phyloP scores from a whole-genome alignment of 2,888 invertebrate species.

The Drosophila hamatofila region DNA sequence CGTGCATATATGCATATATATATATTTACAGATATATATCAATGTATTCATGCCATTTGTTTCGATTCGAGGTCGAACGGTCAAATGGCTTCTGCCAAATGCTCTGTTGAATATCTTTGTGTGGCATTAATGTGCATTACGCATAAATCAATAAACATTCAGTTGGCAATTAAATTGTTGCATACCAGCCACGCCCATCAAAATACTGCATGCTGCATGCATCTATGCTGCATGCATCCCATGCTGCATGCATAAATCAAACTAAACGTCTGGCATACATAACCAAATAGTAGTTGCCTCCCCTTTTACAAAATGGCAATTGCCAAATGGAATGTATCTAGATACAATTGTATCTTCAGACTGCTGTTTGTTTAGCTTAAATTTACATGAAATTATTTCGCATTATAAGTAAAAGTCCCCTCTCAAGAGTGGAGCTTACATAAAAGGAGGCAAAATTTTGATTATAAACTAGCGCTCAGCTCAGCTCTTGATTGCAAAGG shows the following conservation, averaged over 20 bases:
- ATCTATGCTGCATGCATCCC: neutral
- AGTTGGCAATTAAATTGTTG: slow-evolving; percentile 70
- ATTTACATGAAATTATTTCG: slow-evolving; percentile 67
- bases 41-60: slow-evolving; percentile 8
- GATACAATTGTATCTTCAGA: slow-evolving; percentile 13
- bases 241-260: slow-evolving; percentile 58
- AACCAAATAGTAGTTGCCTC: slow-evolving; percentile 40
- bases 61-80: slow-evolving; percentile 26
- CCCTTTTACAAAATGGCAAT: slow-evolving; percentile 14
- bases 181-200: slow-evolving; percentile 52
- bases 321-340: slow-evolving; percentile 34
- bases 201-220: slow-evolving; percentile 34
- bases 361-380: slow-evolving; percentile 53
- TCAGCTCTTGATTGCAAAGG: slow-evolving; percentile 36
- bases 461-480: slow-evolving; percentile 14
- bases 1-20: neutral
- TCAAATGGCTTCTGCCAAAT: slow-evolving; percentile 13
- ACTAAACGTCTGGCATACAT: slow-evolving; percentile 55
- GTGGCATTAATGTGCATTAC: slow-evolving; percentile 65
- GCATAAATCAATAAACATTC: slow-evolving; percentile 72
- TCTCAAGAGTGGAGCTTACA: neutral
- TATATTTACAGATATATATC: neutral
- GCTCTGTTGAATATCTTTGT: slow-evolving; percentile 21
- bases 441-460: slow-evolving; percentile 12
- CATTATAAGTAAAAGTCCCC: slow-evolving; percentile 35